Evolutionary conservation across 2,113 vertebrate species (phyloP).

Genomic region (Chunga burmeisteri): DNA sequence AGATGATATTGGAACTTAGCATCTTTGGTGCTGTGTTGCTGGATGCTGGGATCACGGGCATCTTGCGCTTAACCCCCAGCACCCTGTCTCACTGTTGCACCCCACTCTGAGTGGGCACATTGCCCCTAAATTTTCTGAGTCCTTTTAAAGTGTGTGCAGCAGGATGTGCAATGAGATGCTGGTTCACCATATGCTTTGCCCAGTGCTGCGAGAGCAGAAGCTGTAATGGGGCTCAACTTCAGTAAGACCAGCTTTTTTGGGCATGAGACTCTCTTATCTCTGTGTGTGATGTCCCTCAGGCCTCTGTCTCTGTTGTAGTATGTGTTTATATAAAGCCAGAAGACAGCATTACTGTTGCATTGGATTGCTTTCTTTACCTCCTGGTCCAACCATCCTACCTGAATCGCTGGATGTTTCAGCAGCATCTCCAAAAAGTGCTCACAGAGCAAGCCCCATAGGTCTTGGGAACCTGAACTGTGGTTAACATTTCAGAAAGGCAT

Average conservation of each 20-base stretch:
- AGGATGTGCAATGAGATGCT: accelerated
- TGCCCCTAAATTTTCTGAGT: background rate
- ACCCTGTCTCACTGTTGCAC: accelerated
- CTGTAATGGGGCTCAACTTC: background rate
- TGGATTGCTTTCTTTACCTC: background rate
- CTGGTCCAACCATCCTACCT: background rate
- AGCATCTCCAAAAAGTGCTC: background rate
- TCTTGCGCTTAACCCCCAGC: background rate
- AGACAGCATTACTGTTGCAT: background rate
- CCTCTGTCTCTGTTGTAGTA: background rate
- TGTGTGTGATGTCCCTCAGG: background rate
- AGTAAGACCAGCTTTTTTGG: background rate
- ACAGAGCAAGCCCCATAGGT: background rate
- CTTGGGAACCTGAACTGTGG: background rate
- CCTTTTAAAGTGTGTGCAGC: background rate
- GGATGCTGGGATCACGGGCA: background rate
- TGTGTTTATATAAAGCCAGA: background rate
- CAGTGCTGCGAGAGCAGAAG: background rate
- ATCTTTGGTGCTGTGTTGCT: background rate
- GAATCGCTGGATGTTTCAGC: background rate
- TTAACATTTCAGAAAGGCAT: background rate
- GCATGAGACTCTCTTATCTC: background rate
- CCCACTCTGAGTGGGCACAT: accelerated
- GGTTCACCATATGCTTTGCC: background rate
- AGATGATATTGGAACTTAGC: background rate